Evolutionary conservation across 2,797 vertebrate genomes (phyloP).

Genomic region (Gymnodraco acuticeps): DNA sequence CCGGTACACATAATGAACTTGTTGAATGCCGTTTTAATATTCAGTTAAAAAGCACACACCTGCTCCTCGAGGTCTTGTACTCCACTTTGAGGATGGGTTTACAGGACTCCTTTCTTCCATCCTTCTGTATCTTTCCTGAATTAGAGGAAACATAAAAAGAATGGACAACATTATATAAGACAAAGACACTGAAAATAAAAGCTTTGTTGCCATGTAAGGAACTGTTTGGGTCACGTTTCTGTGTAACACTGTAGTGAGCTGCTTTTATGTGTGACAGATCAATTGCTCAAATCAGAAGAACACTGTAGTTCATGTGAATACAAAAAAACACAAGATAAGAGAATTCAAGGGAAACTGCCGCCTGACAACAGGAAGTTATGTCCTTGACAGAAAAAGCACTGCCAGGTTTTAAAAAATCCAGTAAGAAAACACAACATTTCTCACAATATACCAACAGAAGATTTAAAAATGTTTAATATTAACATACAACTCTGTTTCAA

Average conservation of each 20-base stretch:
- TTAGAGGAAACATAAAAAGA: background rate
- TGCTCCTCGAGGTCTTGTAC: constrained; percentile 95
- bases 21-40: too few species aligned
- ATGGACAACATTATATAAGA: background rate
- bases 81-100: constrained; percentile 99
- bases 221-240: background rate
- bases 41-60: constrained; percentile 75
- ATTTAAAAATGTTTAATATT: background rate
- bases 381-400: background rate
- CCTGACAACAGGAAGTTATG: background rate
- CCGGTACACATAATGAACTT: background rate
- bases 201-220: background rate
- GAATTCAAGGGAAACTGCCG: background rate
- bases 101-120: constrained; percentile 97
- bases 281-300: background rate
- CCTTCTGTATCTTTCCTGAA: constrained; percentile 94
- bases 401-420: background rate
- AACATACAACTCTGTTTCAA: background rate
- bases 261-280: background rate
- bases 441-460: too few species aligned
- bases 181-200: background rate
- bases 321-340: background rate
- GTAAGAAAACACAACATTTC: background rate
- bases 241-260: background rate
- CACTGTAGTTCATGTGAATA: background rate